Base-by-base conservation (phyloP, 2,797 vertebrate species). In the Fratercula arctica region DNA sequence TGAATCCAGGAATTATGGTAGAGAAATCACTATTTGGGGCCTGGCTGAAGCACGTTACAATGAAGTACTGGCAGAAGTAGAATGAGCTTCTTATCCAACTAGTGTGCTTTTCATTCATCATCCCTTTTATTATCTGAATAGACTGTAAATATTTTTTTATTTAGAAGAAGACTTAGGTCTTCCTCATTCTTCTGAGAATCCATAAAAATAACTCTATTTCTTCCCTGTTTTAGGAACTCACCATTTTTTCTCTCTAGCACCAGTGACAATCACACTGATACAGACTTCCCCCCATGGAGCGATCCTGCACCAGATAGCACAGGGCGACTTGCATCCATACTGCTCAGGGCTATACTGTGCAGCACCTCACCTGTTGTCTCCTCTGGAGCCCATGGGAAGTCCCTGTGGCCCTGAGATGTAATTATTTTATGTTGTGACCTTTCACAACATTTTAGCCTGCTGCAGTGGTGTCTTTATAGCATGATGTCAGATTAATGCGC, bases 1-100 rank as follows among this genome's bases (percentile, higher is more conserved):
- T 37, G 45, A 96, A 97, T 80, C 70, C 82, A 96, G 93, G 75
- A 97, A 95, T 97, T 95, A 95, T 50, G 93, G 96, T 93, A 89
- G 37, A 91, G 56, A 95, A 89, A 94, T 88, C 84, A 85, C 63
- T 95, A 43, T 94, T 94, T 96, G 76, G 85, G 86, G 73, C 73
- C 90, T 95, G 93, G 79, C 83, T 97, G 64, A 88, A 68, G 61
- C 86, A 93, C 24, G 79, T 70, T 93, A 76, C 82, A 87, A 51
- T 89, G 73, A 97, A 89, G 31, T 66, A 59, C 18, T 96, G 88
- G 84, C 81, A 91, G 67, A 82, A 85, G n/a, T 75, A 89, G 53
- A 95, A 93, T 80, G 59, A 91, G 46, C 39, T 91, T 75, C 93
- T 95, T 82, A 94, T 94, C 57, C 82, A 89, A 41, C 41, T 28